Conservation (phyloP, 2,113 vertebrate genomes). For the Rhinichthys klamathensis region DNA sequence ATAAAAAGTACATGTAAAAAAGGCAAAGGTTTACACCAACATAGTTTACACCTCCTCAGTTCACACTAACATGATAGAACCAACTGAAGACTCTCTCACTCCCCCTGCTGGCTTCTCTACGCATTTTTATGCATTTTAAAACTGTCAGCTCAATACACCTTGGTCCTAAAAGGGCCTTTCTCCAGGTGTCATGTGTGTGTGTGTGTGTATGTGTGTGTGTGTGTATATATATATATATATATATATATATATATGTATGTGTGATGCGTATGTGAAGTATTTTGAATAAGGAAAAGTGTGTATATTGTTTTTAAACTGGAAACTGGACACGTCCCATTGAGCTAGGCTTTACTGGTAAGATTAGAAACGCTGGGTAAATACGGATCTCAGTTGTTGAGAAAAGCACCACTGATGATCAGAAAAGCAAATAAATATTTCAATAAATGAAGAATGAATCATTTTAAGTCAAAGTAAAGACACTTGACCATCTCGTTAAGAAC, state of each 20-base stretch:
- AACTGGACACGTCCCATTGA: constrained; percentile 18
- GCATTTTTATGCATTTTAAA: constrained; percentile 45
- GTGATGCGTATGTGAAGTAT: background rate
- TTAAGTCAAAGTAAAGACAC: constrained; percentile 67
- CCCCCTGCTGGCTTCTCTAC: constrained; percentile 43
- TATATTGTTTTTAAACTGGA: constrained; percentile 50
- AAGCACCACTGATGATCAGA: constrained; percentile 36
- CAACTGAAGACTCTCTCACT: constrained; percentile 29
- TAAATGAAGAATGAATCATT: constrained; percentile 66
- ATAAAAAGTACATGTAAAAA: background rate
- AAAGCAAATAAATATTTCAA: constrained; percentile 50
- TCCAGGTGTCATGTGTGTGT: background rate
- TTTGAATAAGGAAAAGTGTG: constrained; percentile 15
- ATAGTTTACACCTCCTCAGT: background rate
- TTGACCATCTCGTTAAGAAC: constrained; percentile 65
- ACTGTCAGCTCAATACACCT: background rate
- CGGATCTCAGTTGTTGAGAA: constrained; percentile 58
- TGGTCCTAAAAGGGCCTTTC: background rate
- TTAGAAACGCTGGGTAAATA: constrained; percentile 33
- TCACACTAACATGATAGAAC: background rate
- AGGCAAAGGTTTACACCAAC: constrained; percentile 2
- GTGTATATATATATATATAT: background rate
- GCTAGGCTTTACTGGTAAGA: constrained; percentile 17
- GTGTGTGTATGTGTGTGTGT: background rate
- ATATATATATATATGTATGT: background rate